Conservation (phyloP, 2,113 vertebrate species). For the Charadrius vociferus region DNA sequence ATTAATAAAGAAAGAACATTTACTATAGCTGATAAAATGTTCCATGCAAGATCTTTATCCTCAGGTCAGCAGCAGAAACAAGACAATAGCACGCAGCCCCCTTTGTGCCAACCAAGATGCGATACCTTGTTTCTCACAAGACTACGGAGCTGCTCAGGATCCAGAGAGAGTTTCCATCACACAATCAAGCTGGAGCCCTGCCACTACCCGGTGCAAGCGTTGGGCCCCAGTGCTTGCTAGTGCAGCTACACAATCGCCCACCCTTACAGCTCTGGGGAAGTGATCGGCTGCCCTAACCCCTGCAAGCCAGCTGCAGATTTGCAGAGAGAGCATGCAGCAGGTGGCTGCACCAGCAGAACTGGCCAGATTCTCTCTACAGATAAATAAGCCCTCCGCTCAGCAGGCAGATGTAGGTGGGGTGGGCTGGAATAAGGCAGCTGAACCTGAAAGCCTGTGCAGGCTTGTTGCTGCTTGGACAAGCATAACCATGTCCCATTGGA, state of each 20-base stretch:
- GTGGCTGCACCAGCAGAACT: not conserved
- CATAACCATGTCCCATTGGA: fast-evolving
- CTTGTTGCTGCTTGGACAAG: not conserved
- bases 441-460: not conserved
- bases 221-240: not conserved
- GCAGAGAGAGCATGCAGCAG: not conserved
- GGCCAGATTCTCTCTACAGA: not conserved
- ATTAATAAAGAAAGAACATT: slow-evolving; percentile 43
- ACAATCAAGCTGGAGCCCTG: not conserved
- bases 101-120: not conserved
- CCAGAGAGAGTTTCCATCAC: not conserved
- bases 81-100: not conserved
- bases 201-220: not conserved
- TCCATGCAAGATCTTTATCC: not conserved
- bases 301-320: not conserved
- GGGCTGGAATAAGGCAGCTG: not conserved
- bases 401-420: not conserved
- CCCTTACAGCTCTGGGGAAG: not conserved
- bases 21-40: slow-evolving; percentile 5
- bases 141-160: not conserved
- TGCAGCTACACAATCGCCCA: not conserved
- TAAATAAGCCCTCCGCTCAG: not conserved
- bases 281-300: not conserved
- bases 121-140: not conserved
- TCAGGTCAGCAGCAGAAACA: not conserved